A percentile compares a stretch with the other conserved stretches of the same genome.
These are phyloP conservation scores for Pachycephala philippinensis DNA, from an alignment of 2,113 vertebrate species.

Conservation along the genomic window DNA sequence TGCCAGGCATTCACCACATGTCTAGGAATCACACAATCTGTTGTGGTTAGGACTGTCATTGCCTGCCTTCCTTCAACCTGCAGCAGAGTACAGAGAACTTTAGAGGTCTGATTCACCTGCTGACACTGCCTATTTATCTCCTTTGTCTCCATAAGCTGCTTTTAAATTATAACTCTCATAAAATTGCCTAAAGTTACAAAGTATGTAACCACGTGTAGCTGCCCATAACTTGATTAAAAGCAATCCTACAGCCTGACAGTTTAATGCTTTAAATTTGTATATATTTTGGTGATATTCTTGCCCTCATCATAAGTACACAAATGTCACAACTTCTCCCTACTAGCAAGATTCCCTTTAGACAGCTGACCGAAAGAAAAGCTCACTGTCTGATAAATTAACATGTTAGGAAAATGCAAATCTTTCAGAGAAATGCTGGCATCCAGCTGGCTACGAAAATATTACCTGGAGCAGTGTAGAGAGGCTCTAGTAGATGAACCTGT, in stretches of 20 bases:
- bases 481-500: background rate
- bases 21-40: background rate
- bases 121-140: background rate
- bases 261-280: background rate
- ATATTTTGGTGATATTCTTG: background rate
- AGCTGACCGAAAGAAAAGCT: background rate
- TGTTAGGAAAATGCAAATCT: background rate
- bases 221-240: background rate
- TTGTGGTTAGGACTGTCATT: background rate
- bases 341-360: background rate
- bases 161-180: background rate
- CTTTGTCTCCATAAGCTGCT: background rate
- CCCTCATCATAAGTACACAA: background rate
- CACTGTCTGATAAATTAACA: background rate
- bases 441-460: background rate
- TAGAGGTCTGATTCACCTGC: background rate
- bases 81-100: background rate
- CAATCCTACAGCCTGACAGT: background rate
- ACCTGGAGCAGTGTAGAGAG: background rate
- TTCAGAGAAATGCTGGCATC: background rate
- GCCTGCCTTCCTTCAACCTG: background rate
- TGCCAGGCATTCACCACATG: fast-evolving
- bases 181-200: background rate
- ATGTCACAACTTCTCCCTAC: background rate
- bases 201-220: background rate